Base-by-base conservation (phyloP, 2,888 invertebrate genomes). In the Agonopterix arenella region DNA sequence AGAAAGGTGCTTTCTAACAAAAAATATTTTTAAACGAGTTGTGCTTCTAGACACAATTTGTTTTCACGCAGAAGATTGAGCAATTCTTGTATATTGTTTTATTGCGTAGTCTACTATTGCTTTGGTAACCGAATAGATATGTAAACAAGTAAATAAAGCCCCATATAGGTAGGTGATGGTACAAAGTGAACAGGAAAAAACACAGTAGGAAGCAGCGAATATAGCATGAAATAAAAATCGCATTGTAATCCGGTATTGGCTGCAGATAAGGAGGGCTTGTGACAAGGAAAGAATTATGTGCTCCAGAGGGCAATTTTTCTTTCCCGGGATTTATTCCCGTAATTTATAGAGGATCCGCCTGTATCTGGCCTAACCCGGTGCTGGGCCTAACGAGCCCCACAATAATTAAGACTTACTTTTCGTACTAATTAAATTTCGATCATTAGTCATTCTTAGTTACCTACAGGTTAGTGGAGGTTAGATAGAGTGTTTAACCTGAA, bases 201-300 rank as follows among this genome's bases (percentile, higher is more conserved):
- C 59, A 62, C 58, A 64, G 62, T 56, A 70, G 65, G 60, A 64
- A 66, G 67, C 61, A 44, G 64, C 70, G 76, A 78, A 80, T 78
- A 83, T 75, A 78, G 77, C 77, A 80, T 81, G 72, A 85, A 89
- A 89, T 89, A 89, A 89, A 85, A 89, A 89, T 89, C 86, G 80
- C 80, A 86, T 80, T 89, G 89, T 89, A 89, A 89, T 89, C 89
- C 89, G 86, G 84, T 89, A 89, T 89, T 89, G 89, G 89, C 77
- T 80, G 76, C 76, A 85, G 89, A 89, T 89, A 89, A 89, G 88
- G 86, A 86, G 82, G 79, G 82, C 78, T 82, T 88, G 89, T 89
- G 89, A 89, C 89, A 89, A 89, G 89, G 84, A 86, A 89, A 89
- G 89, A 89, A 89, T 89, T 89, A 89, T 89, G 89, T 89, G 89